A percentile compares a stretch with the other conserved stretches of the same genome.
These are phyloP conservation scores for Apotomis capreana DNA, from an alignment of 2,888 invertebrate genomes.

Conservation along the genomic window DNA sequence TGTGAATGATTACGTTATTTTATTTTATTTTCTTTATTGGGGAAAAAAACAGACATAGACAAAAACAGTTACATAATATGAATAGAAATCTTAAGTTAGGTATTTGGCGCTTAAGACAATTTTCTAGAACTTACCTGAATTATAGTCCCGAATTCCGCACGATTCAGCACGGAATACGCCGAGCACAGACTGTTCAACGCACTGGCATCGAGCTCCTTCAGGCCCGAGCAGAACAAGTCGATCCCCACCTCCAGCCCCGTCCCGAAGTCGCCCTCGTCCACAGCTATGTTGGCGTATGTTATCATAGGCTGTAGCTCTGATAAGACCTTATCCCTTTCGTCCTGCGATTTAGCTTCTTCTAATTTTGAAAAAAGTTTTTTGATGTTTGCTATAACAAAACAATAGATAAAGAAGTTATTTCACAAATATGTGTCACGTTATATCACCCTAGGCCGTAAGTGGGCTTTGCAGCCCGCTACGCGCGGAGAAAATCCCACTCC, in stretches of 20 bases:
- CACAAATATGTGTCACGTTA: too few relatives aligned
- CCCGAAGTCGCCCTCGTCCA: constrained; percentile 98
- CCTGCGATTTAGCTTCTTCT: constrained; percentile 82
- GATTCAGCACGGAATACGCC: constrained; percentile 89
- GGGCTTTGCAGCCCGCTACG: too few relatives aligned
- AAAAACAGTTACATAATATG: too few relatives aligned
- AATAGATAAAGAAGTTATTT: neutral
- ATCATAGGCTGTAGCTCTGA: constrained; percentile 91
- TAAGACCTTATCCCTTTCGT: constrained; percentile 84
- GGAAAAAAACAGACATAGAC: too few relatives aligned
- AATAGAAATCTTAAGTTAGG: too few relatives aligned
- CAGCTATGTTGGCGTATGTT: constrained; percentile 93
- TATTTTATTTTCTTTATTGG: too few relatives aligned
- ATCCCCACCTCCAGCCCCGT: constrained; percentile 95
- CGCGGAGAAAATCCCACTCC: too few relatives aligned
- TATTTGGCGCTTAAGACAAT: neutral
- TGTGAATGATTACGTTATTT: too few relatives aligned
- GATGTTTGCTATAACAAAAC: constrained; percentile 81
- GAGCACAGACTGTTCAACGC: constrained; percentile 86
- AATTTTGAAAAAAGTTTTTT: constrained; percentile 88
- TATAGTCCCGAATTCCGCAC: constrained; percentile 89
- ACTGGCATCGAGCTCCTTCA: constrained; percentile 86
- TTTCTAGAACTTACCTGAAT: constrained; percentile 72
- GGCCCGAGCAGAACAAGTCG: constrained; percentile 91
- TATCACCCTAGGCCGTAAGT: too few relatives aligned